phyloP scores from a whole-genome alignment of 1,140 invertebrate species.

The Hirudo medicinalis region DNA sequence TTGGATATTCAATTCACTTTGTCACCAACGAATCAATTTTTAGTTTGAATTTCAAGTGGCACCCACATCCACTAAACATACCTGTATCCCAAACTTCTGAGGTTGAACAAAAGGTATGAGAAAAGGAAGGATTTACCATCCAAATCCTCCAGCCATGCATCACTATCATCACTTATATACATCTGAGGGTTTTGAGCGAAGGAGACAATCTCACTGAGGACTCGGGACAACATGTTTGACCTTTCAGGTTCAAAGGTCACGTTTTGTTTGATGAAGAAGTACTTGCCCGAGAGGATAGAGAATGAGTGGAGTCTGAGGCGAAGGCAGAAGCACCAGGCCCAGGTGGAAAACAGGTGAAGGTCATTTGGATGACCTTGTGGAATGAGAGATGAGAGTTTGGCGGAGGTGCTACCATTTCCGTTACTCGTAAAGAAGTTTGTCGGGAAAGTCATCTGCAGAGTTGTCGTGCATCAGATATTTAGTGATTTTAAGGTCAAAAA shows the following conservation, averaged over 20 bases:
- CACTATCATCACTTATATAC: not conserved
- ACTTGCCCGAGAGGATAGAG: not conserved
- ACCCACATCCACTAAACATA: not conserved
- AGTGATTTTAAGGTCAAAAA: no score
- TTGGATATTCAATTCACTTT: no score
- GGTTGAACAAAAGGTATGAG: not conserved
- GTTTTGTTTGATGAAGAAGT: not conserved
- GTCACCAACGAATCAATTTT: no score
- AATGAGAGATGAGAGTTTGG: no score
- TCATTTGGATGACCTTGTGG: not conserved
- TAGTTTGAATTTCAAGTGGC: no score
- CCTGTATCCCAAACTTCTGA: constrained; percentile 3
- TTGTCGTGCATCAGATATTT: no score
- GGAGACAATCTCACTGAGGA: not conserved
- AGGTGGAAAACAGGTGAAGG: not conserved
- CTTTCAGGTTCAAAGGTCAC: not conserved
- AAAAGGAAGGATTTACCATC: not conserved
- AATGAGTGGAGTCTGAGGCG: not conserved
- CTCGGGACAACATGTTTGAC: not conserved
- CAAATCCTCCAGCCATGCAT: not conserved
- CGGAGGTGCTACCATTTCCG: no score
- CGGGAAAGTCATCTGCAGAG: no score
- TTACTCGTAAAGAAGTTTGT: no score
- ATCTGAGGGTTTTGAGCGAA: not conserved
- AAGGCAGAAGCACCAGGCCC: constrained; percentile 5